Evolutionary conservation across 2,113 vertebrate species (phyloP), one percentile per base, ranked within the genome.

Genomic region (Etia nguti): DNA sequence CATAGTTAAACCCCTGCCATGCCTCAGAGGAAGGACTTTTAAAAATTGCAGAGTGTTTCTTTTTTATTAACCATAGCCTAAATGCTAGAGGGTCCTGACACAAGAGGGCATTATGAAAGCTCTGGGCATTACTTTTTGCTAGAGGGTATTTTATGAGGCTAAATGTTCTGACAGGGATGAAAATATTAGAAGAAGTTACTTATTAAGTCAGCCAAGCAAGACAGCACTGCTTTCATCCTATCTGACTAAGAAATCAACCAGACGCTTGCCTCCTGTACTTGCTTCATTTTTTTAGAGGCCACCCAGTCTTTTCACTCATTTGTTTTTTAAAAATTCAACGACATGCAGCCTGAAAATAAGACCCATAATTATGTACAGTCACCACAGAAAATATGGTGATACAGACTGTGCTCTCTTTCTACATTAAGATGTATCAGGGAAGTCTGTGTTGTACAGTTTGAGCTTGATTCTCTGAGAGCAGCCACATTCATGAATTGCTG

Each of bases 401-500:
- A 26, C 6, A 24, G 46, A 15, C 24, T 34, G 8, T 73, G 43
- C 18, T 57, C 41, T 36, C 22, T 52, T 46, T 77, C 20, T 34
- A 70, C 83, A 88, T 89, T 79, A 65, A 86, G 68, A 86, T 91
- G 55, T 50, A 88, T 82, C 57, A 46, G 34, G n/a, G 24, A 54
- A 73, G 36, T 84, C 16, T n/a, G 68, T 43, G 50, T 65, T 55
- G 56, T 85, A 75, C 10, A 52, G 41, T 84, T 60, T 65, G 56
- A 55, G 54, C 62, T 62, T 9, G 41, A 65, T 29, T 88, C 48
- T 8, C 52, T 62, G 26, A 31, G 55, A 70, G 85, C 81, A 82
- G 68, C 60, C 75, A 83, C 88, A 85, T 90, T 85, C 29, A 77
- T 1, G 46, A 50, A 77, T 82, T 82, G 73, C 82, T 86, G 48